These are phyloP conservation scores for Charaxes varanes DNA, from an alignment of 1,140 invertebrate species.

Conservation along the genomic window DNA sequence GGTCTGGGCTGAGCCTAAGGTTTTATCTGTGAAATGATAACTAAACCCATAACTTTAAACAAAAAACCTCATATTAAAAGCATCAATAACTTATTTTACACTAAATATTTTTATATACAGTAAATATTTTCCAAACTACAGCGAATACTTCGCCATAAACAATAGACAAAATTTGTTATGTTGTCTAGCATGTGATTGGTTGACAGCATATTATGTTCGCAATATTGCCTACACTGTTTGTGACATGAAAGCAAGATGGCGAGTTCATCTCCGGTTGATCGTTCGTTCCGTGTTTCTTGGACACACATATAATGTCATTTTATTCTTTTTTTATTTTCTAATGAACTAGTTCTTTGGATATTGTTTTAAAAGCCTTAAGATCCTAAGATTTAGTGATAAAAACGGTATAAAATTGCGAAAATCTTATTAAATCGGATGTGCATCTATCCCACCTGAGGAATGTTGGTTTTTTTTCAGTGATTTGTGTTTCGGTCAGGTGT, in stretches of 20 bases:
- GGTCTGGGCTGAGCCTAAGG: no score
- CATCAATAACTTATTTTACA: no score
- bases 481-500: constrained; percentile 75
- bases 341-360: constrained; percentile 38
- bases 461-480: constrained; percentile 74
- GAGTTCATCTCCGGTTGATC: constrained; percentile 71
- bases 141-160: constrained; percentile 3
- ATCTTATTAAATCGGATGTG: constrained; percentile 44
- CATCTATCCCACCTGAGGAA: constrained; percentile 74
- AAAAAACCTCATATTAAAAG: no score
- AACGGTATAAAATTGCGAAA: constrained; percentile 29
- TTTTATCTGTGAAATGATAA: no score
- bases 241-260: constrained; percentile 72
- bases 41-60: no score
- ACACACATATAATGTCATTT: constrained; percentile 54
- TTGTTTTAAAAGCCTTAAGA: constrained; percentile 34
- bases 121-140: no score
- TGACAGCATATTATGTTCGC: constrained; percentile 33
- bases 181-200: constrained; percentile 30
- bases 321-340: constrained; percentile 49
- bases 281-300: constrained; percentile 63
- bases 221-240: constrained; percentile 46
- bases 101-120: no score
- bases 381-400: constrained; percentile 43
- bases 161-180: constrained; percentile 20